Evolutionary conservation across 2,113 vertebrate species (phyloP), one percentile per base, ranked within the genome.

Genomic region (Cyphotilapia sp.): DNA sequence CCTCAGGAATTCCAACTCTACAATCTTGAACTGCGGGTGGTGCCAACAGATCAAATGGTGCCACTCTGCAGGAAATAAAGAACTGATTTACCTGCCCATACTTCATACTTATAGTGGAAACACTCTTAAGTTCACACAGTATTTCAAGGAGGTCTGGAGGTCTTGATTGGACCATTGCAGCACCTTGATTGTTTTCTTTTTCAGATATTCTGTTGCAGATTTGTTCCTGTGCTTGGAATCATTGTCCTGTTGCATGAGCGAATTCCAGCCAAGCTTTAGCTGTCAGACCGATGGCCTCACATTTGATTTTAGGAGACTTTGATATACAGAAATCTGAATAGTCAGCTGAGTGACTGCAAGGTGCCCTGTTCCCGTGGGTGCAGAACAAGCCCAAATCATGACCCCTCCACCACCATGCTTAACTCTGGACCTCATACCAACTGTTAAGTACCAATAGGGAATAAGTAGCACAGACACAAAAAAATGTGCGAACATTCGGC

Each of bases 391-490:
- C 33, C 33, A 38, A 66, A 66, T 74, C 69, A 3, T 74, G 1
- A 74, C 22, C 22, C 40, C 13, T 74, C 69, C 69, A 74, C 40
- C 40, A 27, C 40, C 22, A 40, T 74, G 40, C 40, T 74, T 74
- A 27, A 74, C 69, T 66, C 33, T 66, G 61, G 17, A n/a, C 61
- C 31, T 66, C 61, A 66, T 38, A 66, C 61, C 31, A 66, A n/a
- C 61, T 38, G 61, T 66, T 66, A 66, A 66, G 61, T 66, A 38
- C 61, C 61, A 66, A 66, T 12, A 38, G 61, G 19, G 33, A 66
- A 38, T 66, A 66, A 66, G 31, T 22, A 66, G 33, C 33, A 66
- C 61, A 66, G 33, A 38, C 33, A 66, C 33, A 66, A 1, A 38
- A 35, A 38, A 38, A 66, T n/a, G 0, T 66, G 33, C 33, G 0